Evolutionary conservation across 2,113 vertebrate species (phyloP).

Genomic region (Silurus meridionalis): DNA sequence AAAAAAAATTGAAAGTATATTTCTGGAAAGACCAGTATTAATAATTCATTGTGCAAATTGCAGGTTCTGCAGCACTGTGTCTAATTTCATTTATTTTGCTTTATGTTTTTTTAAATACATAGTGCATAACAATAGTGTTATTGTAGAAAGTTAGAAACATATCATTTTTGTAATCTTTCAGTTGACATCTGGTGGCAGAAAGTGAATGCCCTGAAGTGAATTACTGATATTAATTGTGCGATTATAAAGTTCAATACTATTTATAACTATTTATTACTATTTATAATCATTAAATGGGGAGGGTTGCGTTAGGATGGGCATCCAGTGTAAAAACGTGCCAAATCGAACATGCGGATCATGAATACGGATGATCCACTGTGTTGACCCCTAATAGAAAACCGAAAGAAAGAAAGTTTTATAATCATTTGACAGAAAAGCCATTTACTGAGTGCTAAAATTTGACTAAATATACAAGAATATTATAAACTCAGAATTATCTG

Average conservation of each 20-base stretch:
- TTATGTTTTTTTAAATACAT: not conserved
- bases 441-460: not conserved
- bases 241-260: conserved; percentile 59
- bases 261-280: too few species aligned
- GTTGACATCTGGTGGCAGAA: conserved; percentile 49
- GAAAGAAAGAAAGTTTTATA: not conserved
- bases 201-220: conserved; percentile 49
- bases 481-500: not conserved
- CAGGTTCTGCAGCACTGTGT: not conserved
- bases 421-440: not conserved
- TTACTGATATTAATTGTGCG: conserved; percentile 64
- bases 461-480: not conserved
- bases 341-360: too few species aligned
- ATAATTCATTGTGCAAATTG: not conserved
- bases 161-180: conserved; percentile 51
- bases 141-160: not conserved
- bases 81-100: not conserved
- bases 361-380: too few species aligned
- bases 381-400: too few species aligned
- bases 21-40: not conserved
- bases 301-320: too few species aligned
- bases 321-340: too few species aligned
- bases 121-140: not conserved
- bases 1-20: not conserved
- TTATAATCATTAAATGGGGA: too few species aligned